These are phyloP conservation scores for Hypercompe scribonia DNA, from an alignment of 2,888 invertebrate species.

Conservation along the genomic window DNA sequence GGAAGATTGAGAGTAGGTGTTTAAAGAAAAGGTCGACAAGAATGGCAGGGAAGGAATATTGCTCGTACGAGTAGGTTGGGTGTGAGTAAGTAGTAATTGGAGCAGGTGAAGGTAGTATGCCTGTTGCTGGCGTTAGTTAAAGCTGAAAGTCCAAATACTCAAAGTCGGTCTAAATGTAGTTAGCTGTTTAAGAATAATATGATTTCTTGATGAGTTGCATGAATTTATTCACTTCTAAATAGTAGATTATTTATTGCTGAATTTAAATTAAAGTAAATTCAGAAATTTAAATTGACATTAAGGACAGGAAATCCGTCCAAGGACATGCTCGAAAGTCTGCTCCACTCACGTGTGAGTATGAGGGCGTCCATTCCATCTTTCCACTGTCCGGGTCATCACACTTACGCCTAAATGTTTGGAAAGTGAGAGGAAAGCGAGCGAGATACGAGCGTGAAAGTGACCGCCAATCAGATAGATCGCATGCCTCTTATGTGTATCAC, in stretches of 20 bases:
- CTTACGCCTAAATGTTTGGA: constrained; percentile 55
- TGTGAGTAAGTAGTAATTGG: no score
- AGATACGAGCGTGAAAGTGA: constrained; percentile 17
- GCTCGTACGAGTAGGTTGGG: no score
- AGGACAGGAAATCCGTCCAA: neutral
- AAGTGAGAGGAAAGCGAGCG: constrained; percentile 39
- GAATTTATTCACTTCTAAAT: neutral
- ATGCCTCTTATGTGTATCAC: neutral
- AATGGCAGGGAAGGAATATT: no score
- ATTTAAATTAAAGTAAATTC: neutral
- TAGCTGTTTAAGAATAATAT: no score
- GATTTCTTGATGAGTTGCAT: no score
- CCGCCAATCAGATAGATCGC: neutral
- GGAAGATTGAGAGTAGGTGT: no score
- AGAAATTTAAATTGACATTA: neutral
- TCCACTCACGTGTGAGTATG: neutral
- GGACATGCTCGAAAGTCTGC: neutral
- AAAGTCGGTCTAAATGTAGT: no score
- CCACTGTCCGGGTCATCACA: neutral
- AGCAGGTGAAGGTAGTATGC: no score
- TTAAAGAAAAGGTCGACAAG: no score
- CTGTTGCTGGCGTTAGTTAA: no score
- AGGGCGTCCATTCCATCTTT: no score
- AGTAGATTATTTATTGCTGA: neutral
- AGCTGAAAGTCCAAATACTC: no score